These are phyloP conservation scores for Hephaestus fuliginosus DNA, from an alignment of 2,797 vertebrate species.

Conservation along the genomic window DNA sequence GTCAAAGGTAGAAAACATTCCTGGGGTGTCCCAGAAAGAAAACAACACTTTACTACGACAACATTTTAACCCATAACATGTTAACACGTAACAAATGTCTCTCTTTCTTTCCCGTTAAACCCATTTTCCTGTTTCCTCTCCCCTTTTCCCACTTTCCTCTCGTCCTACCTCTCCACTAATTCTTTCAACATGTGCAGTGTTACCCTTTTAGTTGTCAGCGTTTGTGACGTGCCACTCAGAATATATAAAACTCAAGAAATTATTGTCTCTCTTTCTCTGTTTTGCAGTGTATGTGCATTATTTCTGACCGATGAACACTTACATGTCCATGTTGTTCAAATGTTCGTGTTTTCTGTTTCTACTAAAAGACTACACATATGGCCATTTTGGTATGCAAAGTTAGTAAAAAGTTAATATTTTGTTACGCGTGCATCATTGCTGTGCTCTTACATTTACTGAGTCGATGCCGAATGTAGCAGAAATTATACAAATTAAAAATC, in stretches of 20 bases:
- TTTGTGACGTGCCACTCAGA: slow-evolving; percentile 20
- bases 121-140: slow-evolving; percentile 49
- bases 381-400: neutral
- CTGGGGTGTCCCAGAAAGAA: slow-evolving; percentile 26
- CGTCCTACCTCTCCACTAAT: slow-evolving; percentile 42
- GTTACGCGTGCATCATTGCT: neutral
- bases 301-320: no score
- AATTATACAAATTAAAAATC: no score
- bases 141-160: slow-evolving; percentile 9
- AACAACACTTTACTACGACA: slow-evolving; percentile 28
- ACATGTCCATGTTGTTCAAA: neutral
- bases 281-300: no score
- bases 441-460: neutral
- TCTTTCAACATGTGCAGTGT: slow-evolving; percentile 50
- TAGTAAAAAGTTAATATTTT: neutral
- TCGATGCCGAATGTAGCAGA: no score
- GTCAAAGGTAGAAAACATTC: slow-evolving; percentile 10
- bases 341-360: neutral
- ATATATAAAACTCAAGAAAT: no score
- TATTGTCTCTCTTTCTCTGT: no score
- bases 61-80: slow-evolving; percentile 45
- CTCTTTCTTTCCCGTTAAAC: slow-evolving; percentile 27
- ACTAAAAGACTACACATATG: neutral
- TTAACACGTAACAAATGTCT: slow-evolving; percentile 52
- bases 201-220: slow-evolving; percentile 28